Conservation (phyloP, 2,797 vertebrate species). For the Thamnophis elegans region DNA sequence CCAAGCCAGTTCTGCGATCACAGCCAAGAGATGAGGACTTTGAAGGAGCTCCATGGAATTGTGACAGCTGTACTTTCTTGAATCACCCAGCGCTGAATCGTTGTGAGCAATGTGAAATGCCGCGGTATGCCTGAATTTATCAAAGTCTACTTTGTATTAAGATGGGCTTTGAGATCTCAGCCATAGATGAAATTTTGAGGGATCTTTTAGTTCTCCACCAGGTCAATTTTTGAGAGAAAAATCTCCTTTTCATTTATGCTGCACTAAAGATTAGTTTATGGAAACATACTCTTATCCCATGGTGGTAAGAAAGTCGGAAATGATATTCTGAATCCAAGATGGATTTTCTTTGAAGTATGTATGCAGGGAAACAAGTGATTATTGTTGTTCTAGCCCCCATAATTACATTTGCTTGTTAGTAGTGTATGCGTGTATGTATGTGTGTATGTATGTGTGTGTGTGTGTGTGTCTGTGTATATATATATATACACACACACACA, state of each 20-base stretch:
- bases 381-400: constrained; percentile 64
- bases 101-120: constrained; percentile 99
- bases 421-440: no score
- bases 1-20: constrained; percentile 72
- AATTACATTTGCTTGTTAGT: constrained; percentile 72
- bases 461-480: constrained; percentile 57
- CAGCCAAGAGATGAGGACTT: constrained; percentile 94
- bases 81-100: constrained; percentile 98
- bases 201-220: constrained; percentile 63
- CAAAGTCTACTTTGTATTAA: constrained; percentile 55
- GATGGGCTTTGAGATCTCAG: constrained; percentile 56
- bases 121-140: constrained; percentile 89
- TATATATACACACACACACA: no score
- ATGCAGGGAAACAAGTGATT: constrained; percentile 64
- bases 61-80: constrained; percentile 98
- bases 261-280: constrained; percentile 49
- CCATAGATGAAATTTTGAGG: constrained; percentile 60
- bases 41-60: constrained; percentile 97
- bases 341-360: constrained; percentile 74
- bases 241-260: constrained; percentile 60
- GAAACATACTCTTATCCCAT: constrained; percentile 48
- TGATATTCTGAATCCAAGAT: constrained; percentile 65
- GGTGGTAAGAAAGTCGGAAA: constrained; percentile 64
- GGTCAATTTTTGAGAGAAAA: constrained; percentile 38
- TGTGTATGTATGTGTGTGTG: no score